Conservation (phyloP, 2,888 invertebrate species). For the Tricholauxania praeusta region DNA sequence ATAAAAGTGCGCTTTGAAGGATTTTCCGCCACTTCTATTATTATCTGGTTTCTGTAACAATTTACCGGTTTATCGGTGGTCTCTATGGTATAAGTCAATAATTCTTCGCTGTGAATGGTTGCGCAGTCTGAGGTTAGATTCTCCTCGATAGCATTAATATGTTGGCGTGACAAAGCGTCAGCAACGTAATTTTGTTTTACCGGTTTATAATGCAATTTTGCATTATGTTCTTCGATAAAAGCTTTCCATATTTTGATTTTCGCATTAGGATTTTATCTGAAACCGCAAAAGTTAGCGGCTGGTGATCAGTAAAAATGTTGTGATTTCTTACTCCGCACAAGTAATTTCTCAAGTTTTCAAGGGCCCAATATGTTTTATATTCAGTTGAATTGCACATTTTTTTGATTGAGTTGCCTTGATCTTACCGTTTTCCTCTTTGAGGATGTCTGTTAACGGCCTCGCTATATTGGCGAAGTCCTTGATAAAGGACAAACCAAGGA, state of each 20-base stretch:
- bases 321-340: neutral
- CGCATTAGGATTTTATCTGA: neutral
- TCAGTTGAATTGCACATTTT: too few relatives aligned
- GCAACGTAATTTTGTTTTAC: neutral
- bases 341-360: conserved; percentile 20
- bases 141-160: neutral
- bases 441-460: too few relatives aligned
- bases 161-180: conserved; percentile 1
- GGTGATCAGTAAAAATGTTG: neutral
- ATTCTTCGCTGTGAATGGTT: neutral
- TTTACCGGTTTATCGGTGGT: neutral
- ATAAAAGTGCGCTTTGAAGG: conserved; percentile 1
- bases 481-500: too few relatives aligned
- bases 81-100: neutral
- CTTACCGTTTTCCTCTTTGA: too few relatives aligned
- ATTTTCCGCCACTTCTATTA: neutral
- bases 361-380: neutral
- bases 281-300: too few relatives aligned
- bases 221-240: conserved; percentile 19
- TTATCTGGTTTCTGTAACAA: neutral
- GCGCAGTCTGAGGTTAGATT: neutral
- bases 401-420: too few relatives aligned
- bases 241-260: conserved; percentile 5
- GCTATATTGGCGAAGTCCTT: too few relatives aligned
- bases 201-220: neutral